These are phyloP conservation scores for Folsomia manolachei DNA, from an alignment of 2,888 invertebrate genomes.

Conservation along the genomic window DNA sequence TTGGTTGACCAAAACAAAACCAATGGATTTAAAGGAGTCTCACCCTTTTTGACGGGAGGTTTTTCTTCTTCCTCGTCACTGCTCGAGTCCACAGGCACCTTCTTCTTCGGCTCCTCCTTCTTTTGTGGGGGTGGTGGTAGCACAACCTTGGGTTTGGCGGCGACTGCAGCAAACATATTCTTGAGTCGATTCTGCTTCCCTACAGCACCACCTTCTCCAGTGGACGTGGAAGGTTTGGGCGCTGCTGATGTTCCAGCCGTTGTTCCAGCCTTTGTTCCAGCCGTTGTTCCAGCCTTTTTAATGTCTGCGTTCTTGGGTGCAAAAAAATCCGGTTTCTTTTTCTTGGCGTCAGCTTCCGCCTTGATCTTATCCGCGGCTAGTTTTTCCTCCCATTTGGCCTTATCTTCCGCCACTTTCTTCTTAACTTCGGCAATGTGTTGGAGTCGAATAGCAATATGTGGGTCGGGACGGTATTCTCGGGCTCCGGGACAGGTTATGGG, in stretches of 20 bases:
- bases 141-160: slow-evolving; percentile 29
- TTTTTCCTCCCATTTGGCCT: not conserved
- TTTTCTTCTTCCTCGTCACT: slow-evolving; percentile 8
- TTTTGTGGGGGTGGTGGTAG: not conserved
- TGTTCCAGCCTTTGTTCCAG: slow-evolving; percentile 9
- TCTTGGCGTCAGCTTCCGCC: not conserved
- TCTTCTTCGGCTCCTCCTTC: not conserved
- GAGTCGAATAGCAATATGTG: not conserved
- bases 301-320: not conserved
- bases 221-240: slow-evolving; percentile 7
- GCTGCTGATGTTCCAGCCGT: slow-evolving; percentile 18
- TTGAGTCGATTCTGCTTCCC: slow-evolving; percentile 23
- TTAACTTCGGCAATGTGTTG: not conserved
- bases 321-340: not conserved
- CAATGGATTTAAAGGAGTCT: too few species aligned
- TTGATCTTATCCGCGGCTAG: not conserved
- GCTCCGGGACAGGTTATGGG: slow-evolving; percentile 25
- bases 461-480: slow-evolving; percentile 5
- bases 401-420: not conserved
- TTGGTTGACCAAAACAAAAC: too few species aligned
- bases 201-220: not conserved
- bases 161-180: slow-evolving; percentile 35
- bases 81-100: not conserved
- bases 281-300: slow-evolving; percentile 7
- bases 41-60: too few species aligned